Conservation (phyloP, 2,888 invertebrate species). For the Orthosia gothica region DNA sequence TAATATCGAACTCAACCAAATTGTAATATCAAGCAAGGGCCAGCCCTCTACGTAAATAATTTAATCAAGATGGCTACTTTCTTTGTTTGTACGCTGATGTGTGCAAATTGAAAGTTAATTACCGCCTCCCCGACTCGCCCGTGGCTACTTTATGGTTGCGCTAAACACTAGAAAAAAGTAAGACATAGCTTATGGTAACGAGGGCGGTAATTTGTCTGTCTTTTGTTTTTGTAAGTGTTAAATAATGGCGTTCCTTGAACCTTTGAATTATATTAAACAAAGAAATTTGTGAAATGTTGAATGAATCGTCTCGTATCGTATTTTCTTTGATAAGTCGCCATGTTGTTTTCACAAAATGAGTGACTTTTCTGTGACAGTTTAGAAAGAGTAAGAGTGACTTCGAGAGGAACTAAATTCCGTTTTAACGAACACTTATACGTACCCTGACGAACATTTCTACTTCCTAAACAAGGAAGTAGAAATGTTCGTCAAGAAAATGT, state of each 20-base stretch:
- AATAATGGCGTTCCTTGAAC: constrained; percentile 7
- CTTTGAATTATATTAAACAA: neutral
- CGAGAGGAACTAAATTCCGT: too few relatives aligned
- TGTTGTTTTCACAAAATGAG: neutral
- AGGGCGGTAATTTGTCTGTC: constrained; percentile 52
- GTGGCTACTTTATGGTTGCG: constrained; percentile 60
- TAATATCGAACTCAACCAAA: constrained; percentile 71
- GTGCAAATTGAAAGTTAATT: constrained; percentile 88
- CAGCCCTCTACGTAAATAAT: constrained; percentile 54
- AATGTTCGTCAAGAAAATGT: too few relatives aligned
- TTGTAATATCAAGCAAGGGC: constrained; percentile 55
- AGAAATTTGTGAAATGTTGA: neutral
- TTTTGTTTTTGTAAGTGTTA: constrained; percentile 38
- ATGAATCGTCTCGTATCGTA: neutral
- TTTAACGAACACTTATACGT: too few relatives aligned
- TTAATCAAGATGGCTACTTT: constrained; percentile 75
- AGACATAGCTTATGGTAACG: constrained; percentile 55
- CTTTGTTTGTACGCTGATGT: constrained; percentile 82
- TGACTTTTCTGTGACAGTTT: too few relatives aligned
- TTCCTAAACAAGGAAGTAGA: too few relatives aligned
- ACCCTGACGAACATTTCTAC: too few relatives aligned
- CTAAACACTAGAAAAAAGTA: constrained; percentile 56
- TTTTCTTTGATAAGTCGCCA: neutral
- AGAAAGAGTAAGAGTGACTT: too few relatives aligned
- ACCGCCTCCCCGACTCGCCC: constrained; percentile 72